Base-by-base conservation (phyloP, 1,140 invertebrate species). In the Microplitis mediator region DNA sequence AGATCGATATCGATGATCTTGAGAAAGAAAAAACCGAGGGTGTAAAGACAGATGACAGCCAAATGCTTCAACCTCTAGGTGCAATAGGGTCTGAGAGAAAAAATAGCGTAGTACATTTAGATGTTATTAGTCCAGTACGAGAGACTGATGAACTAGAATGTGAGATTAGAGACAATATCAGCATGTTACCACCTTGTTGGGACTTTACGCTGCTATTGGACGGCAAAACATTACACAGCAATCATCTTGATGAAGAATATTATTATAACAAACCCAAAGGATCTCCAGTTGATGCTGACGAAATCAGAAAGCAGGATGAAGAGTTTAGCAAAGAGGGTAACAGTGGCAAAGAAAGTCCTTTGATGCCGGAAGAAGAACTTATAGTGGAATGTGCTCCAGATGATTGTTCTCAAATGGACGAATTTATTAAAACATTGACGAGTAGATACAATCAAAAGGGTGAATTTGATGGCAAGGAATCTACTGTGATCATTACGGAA, bases 71-170 rank as follows among this genome's bases (percentile, higher is more conserved):
- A n/a, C 71, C 65, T 16, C 71, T 82, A 3, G 79, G 79, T 14
- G 79, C 79, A 31, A 82, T 82, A 34, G 81, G 78, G 1, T 81
- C 78, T 1, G 81, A 82, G 45, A 63, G 79, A 45, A 78, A 77
- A 64, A 71, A 60, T 8, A 75, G 76, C 36, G 63, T 76, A 13
- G 71, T 69, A 39, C 13, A 50, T n/a, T 34, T 58, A 4, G 56
- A 69, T 32, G 0, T 64, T 4, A 32, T 36, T n/a, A 68, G 34
- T 68, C 34, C 61, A n/a, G 14, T 31, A 56, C 3, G 8, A 13
- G 58, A 69, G 51, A 60, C 69, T 32, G 66, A 69, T 45, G 39
- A 45, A 45, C 6, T 45, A 13, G 63, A 70, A 11, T 75, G 4
- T 56, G 45, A 39, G 1, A 8, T 2, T 16, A 11, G 51, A n/a